A percentile compares a stretch with the other conserved stretches of the same genome.
These are phyloP conservation scores for Xestoiulus laeticollis DNA, from an alignment of 2,888 invertebrate species.

Conservation along the genomic window DNA sequence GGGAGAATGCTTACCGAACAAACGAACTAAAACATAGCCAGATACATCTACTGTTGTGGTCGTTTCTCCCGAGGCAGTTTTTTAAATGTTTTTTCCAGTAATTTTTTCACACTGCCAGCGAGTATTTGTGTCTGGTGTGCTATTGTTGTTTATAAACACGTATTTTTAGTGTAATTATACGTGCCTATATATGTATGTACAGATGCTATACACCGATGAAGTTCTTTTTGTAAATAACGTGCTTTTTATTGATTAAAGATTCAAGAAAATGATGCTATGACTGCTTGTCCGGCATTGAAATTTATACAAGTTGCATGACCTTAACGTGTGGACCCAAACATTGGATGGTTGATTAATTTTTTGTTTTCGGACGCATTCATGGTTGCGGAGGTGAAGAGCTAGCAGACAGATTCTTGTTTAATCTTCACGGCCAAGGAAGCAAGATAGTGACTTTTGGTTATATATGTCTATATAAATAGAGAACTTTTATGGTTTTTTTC, in stretches of 20 bases:
- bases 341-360: too few species aligned
- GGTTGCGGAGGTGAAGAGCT: too few species aligned
- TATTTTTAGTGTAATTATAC: slow-evolving; percentile 33
- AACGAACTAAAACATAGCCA: neutral
- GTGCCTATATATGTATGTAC: slow-evolving; percentile 48
- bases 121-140: slow-evolving; percentile 43
- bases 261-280: slow-evolving; percentile 21
- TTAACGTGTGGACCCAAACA: too few species aligned
- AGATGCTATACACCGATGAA: slow-evolving; percentile 41
- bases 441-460: too few species aligned
- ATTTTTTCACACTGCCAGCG: slow-evolving; percentile 44
- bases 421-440: too few species aligned
- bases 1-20: neutral
- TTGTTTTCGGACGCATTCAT: too few species aligned
- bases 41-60: neutral
- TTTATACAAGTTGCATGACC: too few species aligned
- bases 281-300: too few species aligned
- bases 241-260: slow-evolving; percentile 51
- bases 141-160: slow-evolving; percentile 41
- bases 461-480: too few species aligned
- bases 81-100: slow-evolving; percentile 42
- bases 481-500: too few species aligned
- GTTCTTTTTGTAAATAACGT: slow-evolving; percentile 51
- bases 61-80: neutral
- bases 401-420: too few species aligned